A percentile compares a stretch with the other conserved stretches of the same genome.
These are phyloP conservation scores for Hirtodrosophila confusa DNA, from an alignment of 2,888 invertebrate genomes.

Conservation along the genomic window DNA sequence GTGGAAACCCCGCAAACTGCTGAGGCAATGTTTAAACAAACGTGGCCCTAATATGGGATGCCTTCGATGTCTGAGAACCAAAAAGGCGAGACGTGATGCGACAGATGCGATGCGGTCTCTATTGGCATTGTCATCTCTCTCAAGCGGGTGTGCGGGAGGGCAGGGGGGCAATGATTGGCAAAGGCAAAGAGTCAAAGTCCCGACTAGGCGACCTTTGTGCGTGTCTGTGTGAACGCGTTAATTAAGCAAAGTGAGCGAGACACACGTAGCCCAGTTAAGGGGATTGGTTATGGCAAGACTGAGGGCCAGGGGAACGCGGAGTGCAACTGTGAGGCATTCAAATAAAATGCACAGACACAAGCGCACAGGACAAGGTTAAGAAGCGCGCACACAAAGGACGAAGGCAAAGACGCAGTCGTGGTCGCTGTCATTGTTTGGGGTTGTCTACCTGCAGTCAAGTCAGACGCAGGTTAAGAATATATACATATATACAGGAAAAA, in stretches of 20 bases:
- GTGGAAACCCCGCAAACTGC: constrained; percentile 46
- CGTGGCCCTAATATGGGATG: constrained; percentile 44
- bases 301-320: too few relatives aligned
- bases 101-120: constrained; percentile 51
- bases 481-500: background rate
- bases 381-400: constrained; percentile 63
- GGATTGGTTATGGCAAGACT: constrained; percentile 3
- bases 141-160: constrained; percentile 14
- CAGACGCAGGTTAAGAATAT: constrained; percentile 14
- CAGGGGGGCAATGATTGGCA: constrained; percentile 74
- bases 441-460: constrained; percentile 60
- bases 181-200: constrained; percentile 68
- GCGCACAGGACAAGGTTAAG: constrained; percentile 49
- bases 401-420: constrained; percentile 16
- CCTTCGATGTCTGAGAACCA: constrained; percentile 65
- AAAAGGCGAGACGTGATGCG: constrained; percentile 63
- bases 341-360: constrained; percentile 68
- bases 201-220: constrained; percentile 64
- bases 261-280: constrained; percentile 55
- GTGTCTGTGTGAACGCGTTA: constrained; percentile 68
- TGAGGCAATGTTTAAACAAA: constrained; percentile 62
- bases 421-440: constrained; percentile 2
- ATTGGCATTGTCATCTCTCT: constrained; percentile 65
- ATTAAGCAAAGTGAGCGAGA: constrained; percentile 80
- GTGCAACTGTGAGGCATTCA: constrained; percentile 59